These are phyloP conservation scores for Alentia gelatinosa DNA, from an alignment of 2,888 invertebrate species.

Conservation along the genomic window DNA sequence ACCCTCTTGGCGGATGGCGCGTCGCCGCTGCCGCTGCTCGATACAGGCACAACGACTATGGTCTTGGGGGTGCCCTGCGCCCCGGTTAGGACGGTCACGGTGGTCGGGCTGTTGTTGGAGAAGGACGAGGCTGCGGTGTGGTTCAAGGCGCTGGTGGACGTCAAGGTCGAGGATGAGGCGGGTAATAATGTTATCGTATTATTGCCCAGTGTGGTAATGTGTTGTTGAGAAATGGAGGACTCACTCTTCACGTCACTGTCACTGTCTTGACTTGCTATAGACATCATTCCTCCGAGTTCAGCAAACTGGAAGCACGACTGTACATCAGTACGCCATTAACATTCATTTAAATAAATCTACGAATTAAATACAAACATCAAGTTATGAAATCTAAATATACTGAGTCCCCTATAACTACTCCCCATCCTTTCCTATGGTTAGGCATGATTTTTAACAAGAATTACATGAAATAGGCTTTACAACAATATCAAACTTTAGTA, in stretches of 20 bases:
- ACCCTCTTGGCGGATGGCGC: conserved; percentile 57
- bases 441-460: too few species aligned
- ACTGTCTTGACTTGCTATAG: conserved; percentile 56
- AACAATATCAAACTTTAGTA: too few species aligned
- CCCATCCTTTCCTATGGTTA: too few species aligned
- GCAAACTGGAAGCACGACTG: conserved; percentile 58
- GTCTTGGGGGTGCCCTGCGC: conserved; percentile 59
- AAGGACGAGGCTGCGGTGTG: conserved; percentile 28
- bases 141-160: conserved; percentile 44
- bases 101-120: conserved; percentile 54
- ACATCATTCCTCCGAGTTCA: conserved; percentile 59
- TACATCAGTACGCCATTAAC: too few species aligned
- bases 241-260: conserved; percentile 21
- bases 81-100: conserved; percentile 44
- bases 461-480: too few species aligned
- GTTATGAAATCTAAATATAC: too few species aligned
- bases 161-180: conserved; percentile 36
- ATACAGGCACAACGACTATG: conserved; percentile 64
- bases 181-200: conserved; percentile 20
- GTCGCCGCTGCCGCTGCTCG: conserved; percentile 59
- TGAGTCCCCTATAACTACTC: too few species aligned
- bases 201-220: neutral
- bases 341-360: too few species aligned
- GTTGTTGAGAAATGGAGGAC: neutral
- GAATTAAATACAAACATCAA: too few species aligned